Base-by-base conservation (phyloP, 2,888 invertebrate genomes). In the Andrena chrysosceles region DNA sequence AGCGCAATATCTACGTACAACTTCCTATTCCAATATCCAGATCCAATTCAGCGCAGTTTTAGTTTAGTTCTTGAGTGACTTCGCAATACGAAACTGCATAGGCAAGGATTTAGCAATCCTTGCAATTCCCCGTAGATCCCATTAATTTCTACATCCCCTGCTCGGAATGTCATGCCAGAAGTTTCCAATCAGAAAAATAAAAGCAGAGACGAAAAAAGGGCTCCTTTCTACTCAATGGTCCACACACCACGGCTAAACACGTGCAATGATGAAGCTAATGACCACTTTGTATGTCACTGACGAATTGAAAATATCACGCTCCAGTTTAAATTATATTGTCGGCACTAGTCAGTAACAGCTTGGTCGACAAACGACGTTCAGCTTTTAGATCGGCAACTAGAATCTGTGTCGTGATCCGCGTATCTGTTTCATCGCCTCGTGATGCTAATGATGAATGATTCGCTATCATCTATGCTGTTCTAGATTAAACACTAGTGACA, bases 351-450 rank as follows among this genome's bases (percentile, higher is more conserved):
- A 54, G 33, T 68, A 35, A 56, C 33, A 68, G 68, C 68, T 56
- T n/a, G 33, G 33, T 5, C 20, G 23, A 23, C 68, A 35, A 33
- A 68, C 26, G 23, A 35, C 23, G 49, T 49, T 35, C 16, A 56
- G 68, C 56, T 62, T 35, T 62, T 20, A n/a, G 33, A 62, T 33
- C 20, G 52, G 62, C 8, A 33, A 33, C 2, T 62, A 62, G 31
- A 13, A 62, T 33, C 33, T 35, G 20, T 33, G 62, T 33, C 62
- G 62, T 16, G n/a, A 66, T 26, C 66, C 16, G 20, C n/a, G 48
- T 31, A 8, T 48, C 48, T 26, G 48, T 49, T 48, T 66, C 49
- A 48, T 29, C 29, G 60, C 60, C 6, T n/a, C n/a, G 31, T 31
- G n/a, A 29, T 60, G 31, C 13, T 70, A 20, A 70, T 42, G 42